Evolutionary conservation across 2,888 invertebrate species (phyloP).

Genomic region (Agriopis aurantiaria): DNA sequence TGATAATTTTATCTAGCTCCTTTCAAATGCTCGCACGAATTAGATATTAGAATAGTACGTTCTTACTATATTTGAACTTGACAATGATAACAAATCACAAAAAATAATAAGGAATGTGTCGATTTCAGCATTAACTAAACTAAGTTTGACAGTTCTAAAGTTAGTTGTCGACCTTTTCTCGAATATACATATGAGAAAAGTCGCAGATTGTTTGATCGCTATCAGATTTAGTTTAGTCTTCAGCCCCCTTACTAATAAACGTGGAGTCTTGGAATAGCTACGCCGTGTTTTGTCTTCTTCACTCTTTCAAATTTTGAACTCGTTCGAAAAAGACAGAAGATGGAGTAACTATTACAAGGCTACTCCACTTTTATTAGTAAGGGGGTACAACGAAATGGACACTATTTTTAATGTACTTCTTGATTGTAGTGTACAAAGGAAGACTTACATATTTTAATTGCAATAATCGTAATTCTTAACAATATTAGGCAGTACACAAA

Average conservation of each 20-base stretch:
- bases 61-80: constrained; percentile 7
- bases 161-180: background rate
- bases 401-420: background rate
- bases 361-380: too few species aligned
- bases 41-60: background rate
- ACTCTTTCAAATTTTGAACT: too few species aligned
- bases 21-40: constrained; percentile 19
- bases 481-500: constrained; percentile 40
- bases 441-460: background rate
- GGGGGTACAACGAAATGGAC: background rate
- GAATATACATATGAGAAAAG: background rate
- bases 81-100: background rate
- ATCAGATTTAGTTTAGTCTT: background rate
- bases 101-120: background rate
- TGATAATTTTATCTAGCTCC: constrained; percentile 11
- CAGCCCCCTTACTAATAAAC: too few species aligned
- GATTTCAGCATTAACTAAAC: background rate
- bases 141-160: background rate
- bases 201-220: background rate
- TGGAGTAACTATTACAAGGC: too few species aligned
- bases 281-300: too few species aligned
- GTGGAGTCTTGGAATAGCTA: too few species aligned
- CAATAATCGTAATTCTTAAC: constrained; percentile 12
- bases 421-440: background rate
- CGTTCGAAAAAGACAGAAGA: too few species aligned